Base-by-base conservation (phyloP, 2,113 vertebrate genomes). In the Solenodon paradoxus region DNA sequence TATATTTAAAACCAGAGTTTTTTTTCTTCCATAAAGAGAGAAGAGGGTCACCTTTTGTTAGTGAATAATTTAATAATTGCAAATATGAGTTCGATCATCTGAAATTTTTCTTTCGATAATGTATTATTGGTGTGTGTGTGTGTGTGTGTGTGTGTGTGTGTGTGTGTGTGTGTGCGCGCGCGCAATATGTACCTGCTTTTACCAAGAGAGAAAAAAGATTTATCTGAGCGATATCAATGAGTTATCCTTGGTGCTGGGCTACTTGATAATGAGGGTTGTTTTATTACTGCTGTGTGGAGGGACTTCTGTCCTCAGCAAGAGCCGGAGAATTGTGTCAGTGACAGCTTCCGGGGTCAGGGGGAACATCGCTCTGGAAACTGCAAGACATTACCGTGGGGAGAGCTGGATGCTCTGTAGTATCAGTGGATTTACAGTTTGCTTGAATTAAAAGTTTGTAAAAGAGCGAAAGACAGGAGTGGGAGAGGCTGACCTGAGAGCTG, bases 51-150 rank as follows among this genome's bases (percentile, higher is more conserved):
- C 92, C 89, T 84, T 97, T 85, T 92, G 85, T 94, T 96, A 95
- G 96, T 86, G 95, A 97, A 96, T 87, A 96, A 96, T 96, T 97
- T 95, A 96, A 95, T 42, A 95, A 93, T 98, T 98, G 71, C 95
- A 97, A 90, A 97, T 95, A 71, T 95, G 94, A 96, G 51, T 69
- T 84, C 45, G 9, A 69, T 40, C 16, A 95, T 19, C 61, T 75
- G 32, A 45, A 64, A 5, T 38, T 19, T 71, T 87, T 72, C n/a
- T 87, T 0, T 38, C 82, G 87, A 77, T 82, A 30, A 61, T 26
- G 26, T 30, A 30, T 30, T 61, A 10, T 30, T n/a, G 32, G 11
- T 32, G 30, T 59, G 38, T 19, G 28, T 85, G 16, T 24, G 8
- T 49, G 5, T 40, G 8, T 3, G 30, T 93, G 83, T 96, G 86